These are phyloP conservation scores for Troides aeacus DNA, from an alignment of 2,888 invertebrate genomes.

Conservation along the genomic window DNA sequence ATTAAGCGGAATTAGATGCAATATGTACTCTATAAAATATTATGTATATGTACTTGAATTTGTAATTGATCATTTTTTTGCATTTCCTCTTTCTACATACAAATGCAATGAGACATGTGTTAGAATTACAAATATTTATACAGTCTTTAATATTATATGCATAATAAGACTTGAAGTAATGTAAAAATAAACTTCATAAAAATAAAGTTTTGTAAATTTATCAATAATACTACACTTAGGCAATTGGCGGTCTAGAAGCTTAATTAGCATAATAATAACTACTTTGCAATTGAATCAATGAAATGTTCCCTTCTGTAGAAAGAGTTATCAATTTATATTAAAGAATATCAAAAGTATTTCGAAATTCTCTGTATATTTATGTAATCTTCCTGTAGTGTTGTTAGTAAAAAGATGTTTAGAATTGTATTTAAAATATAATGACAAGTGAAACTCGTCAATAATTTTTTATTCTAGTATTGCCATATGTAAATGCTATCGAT, in stretches of 20 bases:
- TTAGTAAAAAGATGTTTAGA: not conserved
- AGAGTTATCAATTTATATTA: no score
- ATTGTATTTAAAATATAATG: not conserved
- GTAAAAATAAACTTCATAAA: not conserved
- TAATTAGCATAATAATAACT: not conserved
- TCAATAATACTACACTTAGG: not conserved
- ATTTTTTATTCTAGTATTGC: not conserved
- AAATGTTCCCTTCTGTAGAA: not conserved
- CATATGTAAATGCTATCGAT: not conserved
- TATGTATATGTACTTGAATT: no score
- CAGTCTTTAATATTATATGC: not conserved
- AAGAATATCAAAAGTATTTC: not conserved
- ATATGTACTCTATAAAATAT: no score
- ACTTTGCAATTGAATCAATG: not conserved
- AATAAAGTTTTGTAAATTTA: not conserved
- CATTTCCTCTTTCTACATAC: not conserved
- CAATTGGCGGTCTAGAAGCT: not conserved
- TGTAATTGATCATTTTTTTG: not conserved
- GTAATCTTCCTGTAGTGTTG: not conserved
- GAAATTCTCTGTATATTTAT: not conserved
- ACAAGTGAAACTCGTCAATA: not conserved
- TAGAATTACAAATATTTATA: not conserved
- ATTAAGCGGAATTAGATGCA: no score
- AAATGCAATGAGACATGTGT: no score
- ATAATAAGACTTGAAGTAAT: not conserved